A percentile compares a stretch with the other conserved stretches of the same genome.
These are phyloP conservation scores for Parus major DNA, from an alignment of 2,113 vertebrate species.

Conservation along the genomic window DNA sequence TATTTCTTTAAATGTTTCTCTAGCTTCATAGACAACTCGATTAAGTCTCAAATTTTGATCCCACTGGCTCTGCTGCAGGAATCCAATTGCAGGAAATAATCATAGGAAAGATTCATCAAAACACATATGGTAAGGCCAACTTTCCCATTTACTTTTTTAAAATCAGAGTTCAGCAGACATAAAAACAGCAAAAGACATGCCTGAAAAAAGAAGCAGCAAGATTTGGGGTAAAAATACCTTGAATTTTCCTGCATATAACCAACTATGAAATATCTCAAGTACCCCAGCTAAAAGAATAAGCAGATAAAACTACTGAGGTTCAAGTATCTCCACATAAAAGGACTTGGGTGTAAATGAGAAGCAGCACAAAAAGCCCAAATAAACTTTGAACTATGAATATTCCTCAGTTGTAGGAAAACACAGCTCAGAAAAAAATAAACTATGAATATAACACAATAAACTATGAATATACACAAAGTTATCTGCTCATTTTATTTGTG, in stretches of 20 bases:
- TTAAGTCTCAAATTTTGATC: background rate
- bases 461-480: background rate
- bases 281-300: background rate
- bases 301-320: background rate
- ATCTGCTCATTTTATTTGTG: background rate
- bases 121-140: background rate
- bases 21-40: background rate
- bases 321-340: background rate
- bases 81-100: slow-evolving; percentile 12
- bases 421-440: background rate
- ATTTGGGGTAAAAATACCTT: background rate
- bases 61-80: background rate
- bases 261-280: background rate
- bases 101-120: background rate
- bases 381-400: background rate
- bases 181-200: background rate
- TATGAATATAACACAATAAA: background rate
- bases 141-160: background rate
- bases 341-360: background rate
- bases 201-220: background rate
- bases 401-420: background rate
- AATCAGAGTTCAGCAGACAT: background rate
- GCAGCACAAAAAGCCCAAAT: background rate
- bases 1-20: background rate
- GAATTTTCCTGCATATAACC: background rate